Evolutionary conservation across 1,140 invertebrate species (phyloP), one percentile per base, ranked within the genome.

Genomic region (Daktulosphaira vitifoliae): DNA sequence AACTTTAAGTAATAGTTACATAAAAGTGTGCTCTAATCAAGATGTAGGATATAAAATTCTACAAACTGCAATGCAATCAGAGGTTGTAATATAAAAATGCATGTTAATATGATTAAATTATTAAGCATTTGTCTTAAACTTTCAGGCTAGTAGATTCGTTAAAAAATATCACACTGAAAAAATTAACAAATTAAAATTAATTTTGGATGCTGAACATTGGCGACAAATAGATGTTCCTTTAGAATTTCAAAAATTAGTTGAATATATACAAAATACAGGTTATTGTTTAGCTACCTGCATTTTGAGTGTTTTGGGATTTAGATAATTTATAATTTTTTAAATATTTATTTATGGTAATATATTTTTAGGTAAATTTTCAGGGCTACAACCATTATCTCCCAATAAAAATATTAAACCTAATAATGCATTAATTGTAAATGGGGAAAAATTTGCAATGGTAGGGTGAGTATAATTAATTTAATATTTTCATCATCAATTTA

Each of bases 161-260:
- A 85, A 90, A 70, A 82, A 85, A 71, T 96, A 98, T 75, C 94
- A 98, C 74, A 81, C 85, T 50, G 90, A 95, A 71, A 78, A 89
- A 46, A 91, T 91, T 74, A 84, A 81, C 22, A 94, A 94, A 75
- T 76, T 98, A 22, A 86, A 83, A 67, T 71, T 86, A 66, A 80
- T 94, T 38, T 76, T 99, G 38, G 94, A 97, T 71, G 84, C 83
- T 69, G 96, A 99, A 76, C 80, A 87, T 53, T 99, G 96, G 95
- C 92, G 89, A 73, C 83, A 88, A 70, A 89, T 90, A n/a, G 89
- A 95, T 70, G 88, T 98, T 9, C 71, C 71, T 16, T 66, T 68
- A 50, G 68, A 70, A 49, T 71, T 72, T 54, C 71, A 72, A 62
- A 29, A 76, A 18, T 78, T 96, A 50, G 84, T 95, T n/a, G 81